Conservation (phyloP, 2,888 invertebrate genomes). For the Heliconius erato region DNA sequence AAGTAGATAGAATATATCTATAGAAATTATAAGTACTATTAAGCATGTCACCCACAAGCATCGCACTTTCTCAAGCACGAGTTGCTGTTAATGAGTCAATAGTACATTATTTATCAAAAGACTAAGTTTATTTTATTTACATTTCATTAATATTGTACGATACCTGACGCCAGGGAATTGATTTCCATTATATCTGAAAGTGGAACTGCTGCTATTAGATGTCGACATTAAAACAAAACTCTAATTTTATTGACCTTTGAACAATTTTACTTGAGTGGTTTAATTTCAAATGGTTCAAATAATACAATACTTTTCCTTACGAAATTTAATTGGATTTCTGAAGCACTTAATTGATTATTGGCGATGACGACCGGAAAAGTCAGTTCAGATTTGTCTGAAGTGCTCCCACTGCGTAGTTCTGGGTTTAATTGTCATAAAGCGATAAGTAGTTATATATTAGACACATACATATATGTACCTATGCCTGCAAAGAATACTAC, state of each 20-base stretch:
- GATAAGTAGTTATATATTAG: not conserved
- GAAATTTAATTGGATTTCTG: slow-evolving; percentile 13
- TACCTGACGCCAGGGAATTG: slow-evolving; percentile 21
- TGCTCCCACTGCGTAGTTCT: not conserved
- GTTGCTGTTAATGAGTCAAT: not conserved
- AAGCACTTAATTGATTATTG: not conserved
- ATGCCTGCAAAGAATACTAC: too few relatives aligned
- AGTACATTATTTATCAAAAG: slow-evolving; percentile 12
- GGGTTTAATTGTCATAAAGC: not conserved
- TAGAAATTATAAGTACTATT: not conserved
- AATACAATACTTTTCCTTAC: slow-evolving; percentile 4
- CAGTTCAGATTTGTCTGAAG: not conserved
- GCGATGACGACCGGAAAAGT: not conserved
- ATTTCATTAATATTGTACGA: slow-evolving; percentile 28
- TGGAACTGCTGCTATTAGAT: slow-evolving; percentile 18
- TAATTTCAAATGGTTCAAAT: not conserved
- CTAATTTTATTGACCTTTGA: slow-evolving; percentile 27
- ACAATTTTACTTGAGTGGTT: slow-evolving; percentile 17
- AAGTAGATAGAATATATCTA: not conserved
- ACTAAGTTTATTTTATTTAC: slow-evolving; percentile 9
- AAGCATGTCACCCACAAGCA: not conserved
- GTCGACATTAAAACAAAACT: slow-evolving; percentile 19
- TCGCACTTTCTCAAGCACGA: slow-evolving; percentile 19
- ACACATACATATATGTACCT: not conserved
- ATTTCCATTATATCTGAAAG: slow-evolving; percentile 26